A percentile compares a stretch with the other conserved stretches of the same genome.
These are phyloP conservation scores for Pachyseris speciosa DNA, from an alignment of 64 coral and sea anemone species.

Conservation along the genomic window DNA sequence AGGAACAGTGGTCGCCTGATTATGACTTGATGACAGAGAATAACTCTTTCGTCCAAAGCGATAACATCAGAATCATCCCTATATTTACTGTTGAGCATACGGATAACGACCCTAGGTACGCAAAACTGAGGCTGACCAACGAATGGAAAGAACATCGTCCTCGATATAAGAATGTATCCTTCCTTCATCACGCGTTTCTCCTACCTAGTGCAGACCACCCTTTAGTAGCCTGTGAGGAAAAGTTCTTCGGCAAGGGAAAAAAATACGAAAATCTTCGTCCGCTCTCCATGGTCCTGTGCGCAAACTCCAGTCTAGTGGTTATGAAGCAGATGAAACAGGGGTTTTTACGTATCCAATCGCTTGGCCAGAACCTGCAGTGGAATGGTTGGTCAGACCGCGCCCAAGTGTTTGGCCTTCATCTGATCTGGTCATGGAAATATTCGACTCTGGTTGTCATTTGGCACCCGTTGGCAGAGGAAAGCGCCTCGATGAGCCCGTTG, in stretches of 20 bases:
- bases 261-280: background rate
- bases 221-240: background rate
- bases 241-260: background rate
- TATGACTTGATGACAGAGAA: slow-evolving; percentile 2
- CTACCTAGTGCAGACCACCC: background rate
- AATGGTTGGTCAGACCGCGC: slow-evolving; percentile 69
- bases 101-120: slow-evolving; percentile 51
- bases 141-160: slow-evolving; percentile 42
- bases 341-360: slow-evolving; percentile 43
- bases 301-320: slow-evolving; percentile 20
- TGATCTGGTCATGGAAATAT: slow-evolving; percentile 70
- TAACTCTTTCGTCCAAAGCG: slow-evolving; percentile 18
- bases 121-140: slow-evolving; percentile 31
- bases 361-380: slow-evolving; percentile 53
- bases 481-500: slow-evolving; percentile 28
- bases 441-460: slow-evolving; percentile 72
- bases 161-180: slow-evolving; percentile 24
- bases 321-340: slow-evolving; percentile 24
- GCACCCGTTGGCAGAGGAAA: slow-evolving; percentile 75
- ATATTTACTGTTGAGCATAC: slow-evolving; percentile 55
- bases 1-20: slow-evolving; percentile 55
- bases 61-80: background rate
- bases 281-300: slow-evolving; percentile 48
- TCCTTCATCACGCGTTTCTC: slow-evolving; percentile 23
- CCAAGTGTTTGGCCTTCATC: slow-evolving; percentile 58